Evolutionary conservation across 1,140 invertebrate species (phyloP).

Genomic region (Luehdorfia chinensis): DNA sequence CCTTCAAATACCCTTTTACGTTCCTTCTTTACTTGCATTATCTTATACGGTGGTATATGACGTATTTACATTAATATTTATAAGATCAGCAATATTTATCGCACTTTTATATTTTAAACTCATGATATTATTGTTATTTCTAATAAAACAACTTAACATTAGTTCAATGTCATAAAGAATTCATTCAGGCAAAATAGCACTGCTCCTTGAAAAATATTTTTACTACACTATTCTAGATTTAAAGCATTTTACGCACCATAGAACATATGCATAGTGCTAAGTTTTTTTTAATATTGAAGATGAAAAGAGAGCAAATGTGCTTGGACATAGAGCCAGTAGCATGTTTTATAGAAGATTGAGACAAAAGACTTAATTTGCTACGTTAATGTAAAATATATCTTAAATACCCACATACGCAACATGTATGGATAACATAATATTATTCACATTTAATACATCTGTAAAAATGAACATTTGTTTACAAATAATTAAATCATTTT

Average conservation of each 20-base stretch:
- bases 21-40: conserved; percentile 1
- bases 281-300: conserved; percentile 1
- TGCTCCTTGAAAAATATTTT: conserved; percentile 8
- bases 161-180: conserved; percentile 1
- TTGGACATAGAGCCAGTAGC: neutral
- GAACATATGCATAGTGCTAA: conserved; percentile 24
- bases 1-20: too few relatives aligned
- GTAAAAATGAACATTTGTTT: neutral
- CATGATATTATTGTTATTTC: neutral
- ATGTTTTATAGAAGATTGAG: neutral
- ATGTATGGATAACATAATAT: neutral
- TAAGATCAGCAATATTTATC: neutral
- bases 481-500: too few relatives aligned
- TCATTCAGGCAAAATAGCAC: conserved; percentile 6
- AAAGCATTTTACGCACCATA: conserved; percentile 45
- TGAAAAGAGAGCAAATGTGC: conserved; percentile 14
- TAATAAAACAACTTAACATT: neutral
- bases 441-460: neutral
- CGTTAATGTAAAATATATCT: neutral
- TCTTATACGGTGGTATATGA: conserved; percentile 14
- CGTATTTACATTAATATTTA: conserved; percentile 7
- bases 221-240: conserved; percentile 24
- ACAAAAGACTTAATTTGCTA: neutral
- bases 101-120: too few relatives aligned
- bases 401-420: neutral